These are phyloP conservation scores for Trididemnum nubilum DNA, from an alignment of 23 tunicate genomes.

Conservation along the genomic window DNA sequence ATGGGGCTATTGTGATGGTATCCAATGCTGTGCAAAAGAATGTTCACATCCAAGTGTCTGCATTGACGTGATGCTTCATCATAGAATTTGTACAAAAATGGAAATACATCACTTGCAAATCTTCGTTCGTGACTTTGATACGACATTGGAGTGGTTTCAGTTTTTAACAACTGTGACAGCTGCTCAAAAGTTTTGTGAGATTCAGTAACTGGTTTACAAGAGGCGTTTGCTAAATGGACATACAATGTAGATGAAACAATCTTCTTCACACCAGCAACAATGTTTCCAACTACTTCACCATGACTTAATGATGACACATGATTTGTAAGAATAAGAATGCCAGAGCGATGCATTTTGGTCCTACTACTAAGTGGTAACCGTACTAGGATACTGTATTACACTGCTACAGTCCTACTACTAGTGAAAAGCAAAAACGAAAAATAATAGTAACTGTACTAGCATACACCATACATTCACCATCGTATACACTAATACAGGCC, in stretches of 20 bases:
- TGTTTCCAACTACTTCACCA: slow-evolving; percentile 48
- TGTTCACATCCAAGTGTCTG: slow-evolving; percentile 54
- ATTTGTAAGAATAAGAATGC: slow-evolving; percentile 59
- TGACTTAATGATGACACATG: slow-evolving; percentile 71
- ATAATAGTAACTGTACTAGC: too few species aligned
- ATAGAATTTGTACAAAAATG: slow-evolving; percentile 77
- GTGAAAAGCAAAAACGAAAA: too few species aligned
- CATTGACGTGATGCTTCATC: slow-evolving; percentile 70
- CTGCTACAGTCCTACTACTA: too few species aligned
- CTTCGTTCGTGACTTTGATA: neutral
- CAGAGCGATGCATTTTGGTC: slow-evolving; percentile 73
- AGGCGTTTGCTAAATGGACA: slow-evolving; percentile 66
- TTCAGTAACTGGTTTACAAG: neutral
- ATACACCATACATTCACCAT: too few species aligned
- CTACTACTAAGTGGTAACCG: too few species aligned
- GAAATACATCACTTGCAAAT: slow-evolving; percentile 55
- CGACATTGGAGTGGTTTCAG: neutral
- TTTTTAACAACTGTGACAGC: neutral
- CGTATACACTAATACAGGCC: too few species aligned
- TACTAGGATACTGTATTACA: too few species aligned
- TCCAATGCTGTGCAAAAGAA: slow-evolving; percentile 61
- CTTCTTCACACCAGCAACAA: slow-evolving; percentile 62
- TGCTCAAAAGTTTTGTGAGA: neutral
- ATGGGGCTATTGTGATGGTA: neutral
- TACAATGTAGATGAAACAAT: slow-evolving; percentile 63